A percentile compares a stretch with the other conserved stretches of the same genome.
phyloP scores from a whole-genome alignment of 2,888 invertebrate species.

The Gibbula magus region DNA sequence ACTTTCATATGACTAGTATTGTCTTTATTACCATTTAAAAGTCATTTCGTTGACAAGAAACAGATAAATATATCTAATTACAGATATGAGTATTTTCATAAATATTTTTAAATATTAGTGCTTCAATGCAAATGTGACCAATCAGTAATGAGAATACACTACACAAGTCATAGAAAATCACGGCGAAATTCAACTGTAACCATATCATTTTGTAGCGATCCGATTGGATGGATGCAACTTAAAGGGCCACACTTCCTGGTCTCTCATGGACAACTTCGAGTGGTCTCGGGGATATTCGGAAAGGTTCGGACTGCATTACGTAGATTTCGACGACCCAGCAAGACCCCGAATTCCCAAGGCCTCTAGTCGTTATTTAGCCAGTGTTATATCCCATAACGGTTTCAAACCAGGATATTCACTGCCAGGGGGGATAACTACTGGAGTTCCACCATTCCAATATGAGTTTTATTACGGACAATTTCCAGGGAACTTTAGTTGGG shows the following conservation, averaged over 20 bases:
- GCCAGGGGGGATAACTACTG: slow-evolving; percentile 28
- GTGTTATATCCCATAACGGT: slow-evolving; percentile 43
- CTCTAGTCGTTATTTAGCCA: slow-evolving; percentile 75
- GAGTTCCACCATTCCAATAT: background rate
- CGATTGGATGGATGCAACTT: slow-evolving; percentile 67
- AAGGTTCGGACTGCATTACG: slow-evolving; percentile 83
- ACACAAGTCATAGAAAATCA: too few relatives aligned
- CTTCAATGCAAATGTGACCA: too few relatives aligned
- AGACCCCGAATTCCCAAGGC: slow-evolving; percentile 82
- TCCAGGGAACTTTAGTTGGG: slow-evolving; percentile 63
- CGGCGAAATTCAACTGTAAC: too few relatives aligned
- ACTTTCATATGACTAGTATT: too few relatives aligned
- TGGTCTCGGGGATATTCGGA: slow-evolving; percentile 86
- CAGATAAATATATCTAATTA: too few relatives aligned
- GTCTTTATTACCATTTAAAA: too few relatives aligned
- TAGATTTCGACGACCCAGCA: slow-evolving; percentile 82
- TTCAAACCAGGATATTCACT: slow-evolving; percentile 32
- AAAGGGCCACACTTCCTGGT: slow-evolving; percentile 85
- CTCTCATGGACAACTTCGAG: slow-evolving; percentile 89
- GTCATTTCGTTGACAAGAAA: too few relatives aligned
- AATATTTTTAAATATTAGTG: too few relatives aligned
- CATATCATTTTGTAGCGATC: slow-evolving; percentile 24
- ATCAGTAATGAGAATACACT: too few relatives aligned
- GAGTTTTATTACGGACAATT: slow-evolving; percentile 43
- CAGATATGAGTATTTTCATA: too few relatives aligned